These are phyloP conservation scores for Labrus mixtus DNA, from an alignment of 2,113 vertebrate genomes.

Conservation along the genomic window DNA sequence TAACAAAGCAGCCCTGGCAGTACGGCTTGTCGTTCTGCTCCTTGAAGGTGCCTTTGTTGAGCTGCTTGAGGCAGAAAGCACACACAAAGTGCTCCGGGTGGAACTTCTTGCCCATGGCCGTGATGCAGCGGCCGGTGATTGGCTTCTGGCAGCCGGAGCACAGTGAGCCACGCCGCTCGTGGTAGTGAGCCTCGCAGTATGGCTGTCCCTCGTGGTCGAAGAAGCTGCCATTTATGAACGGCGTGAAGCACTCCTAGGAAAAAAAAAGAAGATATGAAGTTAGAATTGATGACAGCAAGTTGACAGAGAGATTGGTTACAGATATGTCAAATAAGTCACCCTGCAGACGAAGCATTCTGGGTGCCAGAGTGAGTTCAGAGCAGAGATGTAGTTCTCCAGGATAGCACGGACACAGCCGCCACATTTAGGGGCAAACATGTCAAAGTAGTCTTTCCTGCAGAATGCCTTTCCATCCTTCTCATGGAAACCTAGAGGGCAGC, in stretches of 20 bases:
- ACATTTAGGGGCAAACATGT: constrained; percentile 98
- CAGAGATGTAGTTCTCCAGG: constrained; percentile 97
- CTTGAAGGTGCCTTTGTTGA: constrained; percentile 99
- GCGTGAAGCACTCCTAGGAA: constrained; percentile 95
- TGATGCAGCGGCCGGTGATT: constrained; percentile 99
- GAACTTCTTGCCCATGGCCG: constrained; percentile 98
- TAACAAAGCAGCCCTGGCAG: constrained; percentile 97
- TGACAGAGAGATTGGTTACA: background rate
- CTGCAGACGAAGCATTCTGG: constrained; percentile 97
- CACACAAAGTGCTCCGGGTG: constrained; percentile 99
- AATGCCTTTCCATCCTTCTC: constrained; percentile 97
- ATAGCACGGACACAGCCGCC: constrained; percentile 94
- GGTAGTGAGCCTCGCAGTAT: constrained; percentile 98
- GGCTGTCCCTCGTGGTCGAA: constrained; percentile 98
- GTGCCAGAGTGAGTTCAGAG: constrained; percentile 96
- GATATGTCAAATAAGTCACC: constrained; percentile 82
- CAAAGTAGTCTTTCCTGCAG: constrained; percentile 96
- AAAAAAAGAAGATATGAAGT: background rate
- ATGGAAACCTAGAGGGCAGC: constrained; percentile 88
- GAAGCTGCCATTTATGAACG: constrained; percentile 97
- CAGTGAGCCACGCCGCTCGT: constrained; percentile 93
- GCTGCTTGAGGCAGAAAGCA: constrained; percentile 99
- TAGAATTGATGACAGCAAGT: background rate
- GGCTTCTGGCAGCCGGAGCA: constrained; percentile 99
- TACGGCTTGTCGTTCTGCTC: constrained; percentile 99